Evolutionary conservation across 2,888 invertebrate genomes (phyloP), one percentile per base, ranked within the genome.

Genomic region (Dysmachus trigonus): DNA sequence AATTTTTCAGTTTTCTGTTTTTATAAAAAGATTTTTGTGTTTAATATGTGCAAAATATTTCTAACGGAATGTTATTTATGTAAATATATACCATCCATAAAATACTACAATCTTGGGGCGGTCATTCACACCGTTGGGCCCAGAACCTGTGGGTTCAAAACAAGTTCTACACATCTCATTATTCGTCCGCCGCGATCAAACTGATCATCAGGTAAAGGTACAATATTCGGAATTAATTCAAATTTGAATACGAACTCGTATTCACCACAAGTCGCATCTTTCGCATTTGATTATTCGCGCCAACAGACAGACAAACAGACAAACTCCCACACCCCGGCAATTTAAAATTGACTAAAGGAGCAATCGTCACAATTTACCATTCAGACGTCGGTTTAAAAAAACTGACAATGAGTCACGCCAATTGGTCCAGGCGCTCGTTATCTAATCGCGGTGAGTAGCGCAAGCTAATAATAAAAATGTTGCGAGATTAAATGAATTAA

Each of bases 401-500:
- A n/a, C n/a, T 10, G 62, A 22, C 10, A 3, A 22, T 41, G 22
- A 77, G 47, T 77, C 30, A 41, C 38, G 18, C 6, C 27, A 10
- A 10, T 18, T 5, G 22, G 62, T 22, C 62, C 13, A 33, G 31
- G 18, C 62, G 18, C 62, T 62, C 18, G 35, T 82, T 82, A 82
- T 62, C 81, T 82, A 82, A 82, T 82, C 81, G 62, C 62, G 18
- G 53, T 53, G 53, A 15, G 18, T 18, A 53, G 22, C 62, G 62
- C 62, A 18, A 27, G 62, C 22, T 82, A 35, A 62, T 82, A 35
- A 62, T 62, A 82, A 51, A 62, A 82, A 62, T 62, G 62, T 53
- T 33, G 35, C 53, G 15, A 77, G 77, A 77, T 82, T 33, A 35
- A 82, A n/a, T 82, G 62, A 53, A 62, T 62, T 82, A 33, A 82